Base-by-base conservation (phyloP, 2,888 invertebrate genomes). In the Tachina grossa region DNA sequence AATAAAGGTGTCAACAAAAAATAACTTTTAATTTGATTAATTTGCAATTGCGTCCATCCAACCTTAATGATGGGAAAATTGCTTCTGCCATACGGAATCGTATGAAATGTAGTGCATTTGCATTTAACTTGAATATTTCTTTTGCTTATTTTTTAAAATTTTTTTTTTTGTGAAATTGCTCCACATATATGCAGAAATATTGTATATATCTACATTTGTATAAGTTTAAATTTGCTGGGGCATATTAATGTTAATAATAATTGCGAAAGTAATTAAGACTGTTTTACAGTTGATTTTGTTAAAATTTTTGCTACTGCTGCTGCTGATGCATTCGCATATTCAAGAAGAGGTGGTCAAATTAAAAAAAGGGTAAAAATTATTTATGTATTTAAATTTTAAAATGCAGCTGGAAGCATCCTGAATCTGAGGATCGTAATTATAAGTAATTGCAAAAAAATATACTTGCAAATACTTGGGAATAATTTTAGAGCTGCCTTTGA, bases 31-130 rank as follows among this genome's bases (percentile, higher is more conserved):
- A 90, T 90, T 90, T 90, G 90, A 90, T 90, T 90, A 90, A 90
- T 90, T 88, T 89, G 90, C 88, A 84, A 85, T 86, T 84, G 86
- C 84, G 78, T 55, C 75, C 85, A 41, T 57, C 76, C 85, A 31
- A 55, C 88, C 88, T 88, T 91, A 91, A 91, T 91, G 91, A 91
- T 91, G 91, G 90, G 91, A 91, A 91, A 87, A 86, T 87, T 84
- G 81, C 80, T 85, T 77, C 74, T 74, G 85, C 72, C 57, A 49
- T 71, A 65, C 66, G 83, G 31, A 72, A 84, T 76, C 83, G 69
- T 59, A 75, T 63, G 65, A 78, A 80, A 71, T 65, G 22, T 72
- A 65, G 72, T 68, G 57, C 81, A 78, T 19, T 86, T 57, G 71
- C 59, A 53, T 53, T 77, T 63, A 65, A 69, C 69, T 69, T 16